phyloP scores from a whole-genome alignment of 1,140 invertebrate species.

The Heliothis subflexa region DNA sequence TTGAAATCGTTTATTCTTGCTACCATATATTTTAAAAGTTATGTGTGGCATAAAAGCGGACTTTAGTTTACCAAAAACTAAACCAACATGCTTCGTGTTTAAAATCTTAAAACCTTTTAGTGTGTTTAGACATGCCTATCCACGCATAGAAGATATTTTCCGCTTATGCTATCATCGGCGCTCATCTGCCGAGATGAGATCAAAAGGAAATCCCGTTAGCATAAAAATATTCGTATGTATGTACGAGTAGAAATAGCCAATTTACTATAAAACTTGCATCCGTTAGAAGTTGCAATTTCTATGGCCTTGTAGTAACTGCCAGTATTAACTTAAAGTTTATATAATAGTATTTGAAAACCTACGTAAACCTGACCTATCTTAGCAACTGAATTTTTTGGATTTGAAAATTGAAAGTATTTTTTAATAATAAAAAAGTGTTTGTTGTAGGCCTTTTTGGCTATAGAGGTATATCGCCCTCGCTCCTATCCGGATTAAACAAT shows the following conservation, averaged over 20 bases:
- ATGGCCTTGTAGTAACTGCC: not conserved
- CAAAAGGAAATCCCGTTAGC: slow-evolving; percentile 38
- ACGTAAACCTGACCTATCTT: too few species aligned
- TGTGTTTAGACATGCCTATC: not conserved
- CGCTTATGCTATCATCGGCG: slow-evolving; percentile 2
- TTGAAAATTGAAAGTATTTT: too few species aligned
- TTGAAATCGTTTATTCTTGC: not conserved
- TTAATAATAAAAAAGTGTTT: too few species aligned
- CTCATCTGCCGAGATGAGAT: slow-evolving; percentile 30
- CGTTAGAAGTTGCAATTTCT: slow-evolving; percentile 12
- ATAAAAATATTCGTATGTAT: slow-evolving; percentile 18
- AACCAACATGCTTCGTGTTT: too few species aligned
- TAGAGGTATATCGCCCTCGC: too few species aligned
- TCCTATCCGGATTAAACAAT: too few species aligned
- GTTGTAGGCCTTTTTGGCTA: too few species aligned
- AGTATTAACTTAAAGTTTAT: not conserved
- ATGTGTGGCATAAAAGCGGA: too few species aligned
- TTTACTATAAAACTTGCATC: slow-evolving; percentile 10
- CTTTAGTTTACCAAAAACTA: too few species aligned
- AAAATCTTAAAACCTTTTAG: not conserved
- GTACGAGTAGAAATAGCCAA: slow-evolving; percentile 9
- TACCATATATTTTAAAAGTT: too few species aligned
- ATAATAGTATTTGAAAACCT: too few species aligned
- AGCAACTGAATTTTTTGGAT: too few species aligned
- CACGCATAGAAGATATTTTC: not conserved